A percentile compares a stretch with the other conserved stretches of the same genome.
Conservation (phyloP, 2,888 invertebrate genomes). For the Parascotia fuliginaria region DNA sequence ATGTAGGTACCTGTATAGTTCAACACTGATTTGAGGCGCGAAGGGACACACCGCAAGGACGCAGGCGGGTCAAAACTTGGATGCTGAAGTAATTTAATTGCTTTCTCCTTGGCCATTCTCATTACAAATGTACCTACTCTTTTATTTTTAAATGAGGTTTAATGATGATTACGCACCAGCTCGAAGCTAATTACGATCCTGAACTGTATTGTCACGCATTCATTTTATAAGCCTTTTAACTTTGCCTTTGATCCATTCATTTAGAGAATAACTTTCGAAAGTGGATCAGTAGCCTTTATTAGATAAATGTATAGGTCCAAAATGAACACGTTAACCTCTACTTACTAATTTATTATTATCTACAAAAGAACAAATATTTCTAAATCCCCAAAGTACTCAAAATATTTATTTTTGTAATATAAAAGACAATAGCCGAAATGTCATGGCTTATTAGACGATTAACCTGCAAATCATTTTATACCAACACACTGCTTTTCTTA, state of each 20-base stretch:
- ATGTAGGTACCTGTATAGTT: conserved; percentile 39
- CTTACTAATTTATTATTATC: neutral
- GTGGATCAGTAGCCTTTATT: too few relatives aligned
- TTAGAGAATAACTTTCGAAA: neutral
- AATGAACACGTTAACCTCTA: neutral
- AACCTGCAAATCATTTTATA: too few relatives aligned
- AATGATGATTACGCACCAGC: conserved; percentile 41
- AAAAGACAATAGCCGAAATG: too few relatives aligned
- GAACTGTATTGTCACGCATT: conserved; percentile 2
- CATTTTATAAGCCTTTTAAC: neutral
- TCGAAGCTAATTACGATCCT: conserved; percentile 5
- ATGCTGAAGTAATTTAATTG: conserved; percentile 54
- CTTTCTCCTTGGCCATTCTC: conserved; percentile 43
- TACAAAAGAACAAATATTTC: too few relatives aligned
- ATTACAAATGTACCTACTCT: conserved; percentile 38
- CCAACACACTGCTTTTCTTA: too few relatives aligned
- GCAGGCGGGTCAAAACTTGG: conserved; percentile 46
- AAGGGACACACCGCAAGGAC: conserved; percentile 52
- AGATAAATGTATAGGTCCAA: too few relatives aligned
- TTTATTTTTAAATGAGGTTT: conserved; percentile 47
- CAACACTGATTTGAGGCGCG: conserved; percentile 59
- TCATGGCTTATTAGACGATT: too few relatives aligned
- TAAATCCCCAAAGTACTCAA: too few relatives aligned
- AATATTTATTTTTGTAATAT: too few relatives aligned
- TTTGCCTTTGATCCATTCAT: neutral